These are phyloP conservation scores for Sceloporus undulatus DNA, from an alignment of 2,113 vertebrate species.

Conservation along the genomic window DNA sequence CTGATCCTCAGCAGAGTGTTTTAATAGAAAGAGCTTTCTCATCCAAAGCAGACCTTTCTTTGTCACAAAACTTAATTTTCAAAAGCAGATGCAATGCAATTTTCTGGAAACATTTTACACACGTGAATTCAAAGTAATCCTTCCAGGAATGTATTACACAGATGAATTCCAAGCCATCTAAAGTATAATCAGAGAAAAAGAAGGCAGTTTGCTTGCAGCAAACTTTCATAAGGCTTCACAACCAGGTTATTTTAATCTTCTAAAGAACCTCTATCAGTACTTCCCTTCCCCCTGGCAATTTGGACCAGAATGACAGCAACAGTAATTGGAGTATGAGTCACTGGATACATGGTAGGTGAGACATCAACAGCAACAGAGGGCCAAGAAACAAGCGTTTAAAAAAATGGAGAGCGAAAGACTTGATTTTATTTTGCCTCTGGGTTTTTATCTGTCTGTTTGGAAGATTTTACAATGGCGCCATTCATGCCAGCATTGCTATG, in stretches of 20 bases:
- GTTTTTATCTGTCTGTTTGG: conserved; percentile 24
- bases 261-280: conserved; percentile 61
- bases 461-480: neutral
- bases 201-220: conserved; percentile 53
- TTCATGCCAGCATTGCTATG: rapidly evolving
- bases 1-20: neutral
- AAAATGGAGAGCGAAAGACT: neutral
- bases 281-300: conserved; percentile 68
- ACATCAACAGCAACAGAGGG: conserved; percentile 39
- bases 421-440: conserved; percentile 49
- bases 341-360: conserved; percentile 59
- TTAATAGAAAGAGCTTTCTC: conserved; percentile 50
- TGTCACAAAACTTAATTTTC: conserved; percentile 45
- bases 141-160: conserved; percentile 54
- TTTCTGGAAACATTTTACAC: conserved; percentile 47
- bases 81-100: conserved; percentile 46
- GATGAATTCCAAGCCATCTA: conserved; percentile 61
- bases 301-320: conserved; percentile 69
- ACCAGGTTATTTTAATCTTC: conserved; percentile 66
- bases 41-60: conserved; percentile 58
- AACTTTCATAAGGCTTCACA: conserved; percentile 60
- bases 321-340: conserved; percentile 73
- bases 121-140: neutral
- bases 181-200: conserved; percentile 44
- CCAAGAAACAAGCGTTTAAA: conserved; percentile 49